Base-by-base conservation (phyloP, 2,888 invertebrate genomes). In the Scaptomyza flava region DNA sequence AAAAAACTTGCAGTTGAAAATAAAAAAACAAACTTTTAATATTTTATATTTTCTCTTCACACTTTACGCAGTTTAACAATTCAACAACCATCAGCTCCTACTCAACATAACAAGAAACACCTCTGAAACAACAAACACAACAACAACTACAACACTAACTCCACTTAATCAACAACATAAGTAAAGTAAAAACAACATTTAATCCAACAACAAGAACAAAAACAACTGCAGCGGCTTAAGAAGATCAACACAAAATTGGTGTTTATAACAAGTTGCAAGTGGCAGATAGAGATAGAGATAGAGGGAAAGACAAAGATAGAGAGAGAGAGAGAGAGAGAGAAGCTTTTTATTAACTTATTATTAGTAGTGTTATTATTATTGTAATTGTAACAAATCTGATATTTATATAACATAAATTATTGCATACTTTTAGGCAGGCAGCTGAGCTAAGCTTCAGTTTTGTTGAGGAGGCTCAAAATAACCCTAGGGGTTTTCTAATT, bases 91-190 rank as follows among this genome's bases (percentile, higher is more conserved):
- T 87, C 79, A 81, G 74, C 78, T 81, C 78, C 80, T 80, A 76
- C 66, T 90, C 90, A 81, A 89, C 90, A 89, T 91, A 90, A 90
- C 91, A 91, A 91, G 89, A 91, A 90, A 89, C 88, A 86, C 68
- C 69, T 80, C 69, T 72, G 68, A 64, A 69, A 72, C 74, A 76
- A 72, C 60, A 76, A 71, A 63, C 72, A 56, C 71, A 79, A 81
- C 72, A 78, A 63, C 59, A 77, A 52, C 72, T 72, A 79, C 66
- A 79, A 76, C 63, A 78, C 67, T 66, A 72, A 70, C 60, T 64
- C 63, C 80, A 72, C 73, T 70, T 65, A 66, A 68, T 45, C 72
- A 81, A 72, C 51, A 27, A 27, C 27, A 27, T 27, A 3, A 23
- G 23, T 4, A 23, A 23, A 23, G 23, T 4, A 23, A 23, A 68